These are phyloP conservation scores for Cotesia typhae DNA, from an alignment of 1,140 invertebrate species.

Conservation along the genomic window DNA sequence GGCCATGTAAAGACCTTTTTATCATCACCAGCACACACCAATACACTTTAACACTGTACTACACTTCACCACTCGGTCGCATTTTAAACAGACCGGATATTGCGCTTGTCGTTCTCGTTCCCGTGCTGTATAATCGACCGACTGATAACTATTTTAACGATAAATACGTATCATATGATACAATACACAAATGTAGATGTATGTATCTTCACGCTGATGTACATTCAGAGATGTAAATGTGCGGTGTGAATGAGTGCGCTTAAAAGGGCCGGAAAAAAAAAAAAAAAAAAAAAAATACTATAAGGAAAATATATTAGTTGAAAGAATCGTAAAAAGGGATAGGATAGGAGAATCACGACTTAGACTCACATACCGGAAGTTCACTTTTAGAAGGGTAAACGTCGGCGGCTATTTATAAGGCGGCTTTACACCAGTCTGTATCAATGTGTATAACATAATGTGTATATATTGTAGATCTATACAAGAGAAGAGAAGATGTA, in stretches of 20 bases:
- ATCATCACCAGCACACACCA: neutral
- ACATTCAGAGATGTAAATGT: no score
- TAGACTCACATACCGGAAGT: conserved; percentile 30
- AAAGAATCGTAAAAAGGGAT: conserved; percentile 11
- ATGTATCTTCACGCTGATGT: neutral
- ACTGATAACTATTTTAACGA: conserved; percentile 6
- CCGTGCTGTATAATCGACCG: neutral
- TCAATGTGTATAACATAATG: conserved; percentile 2
- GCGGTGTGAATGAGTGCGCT: no score
- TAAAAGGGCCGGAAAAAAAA: no score
- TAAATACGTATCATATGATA: neutral
- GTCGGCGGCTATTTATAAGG: no score
- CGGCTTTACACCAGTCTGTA: conserved; percentile 13
- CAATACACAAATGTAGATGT: neutral
- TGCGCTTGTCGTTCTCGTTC: conserved; percentile 13
- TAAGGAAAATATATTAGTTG: no score
- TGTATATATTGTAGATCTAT: neutral
- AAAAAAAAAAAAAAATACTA: no score
- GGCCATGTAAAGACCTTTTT: conserved; percentile 22
- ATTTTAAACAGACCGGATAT: conserved; percentile 25
- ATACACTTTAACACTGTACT: neutral
- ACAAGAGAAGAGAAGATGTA: conserved; percentile 13
- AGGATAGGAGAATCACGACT: conserved; percentile 20
- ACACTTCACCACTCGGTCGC: conserved; percentile 5
- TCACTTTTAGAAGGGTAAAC: no score